These are phyloP conservation scores for Hippocampus mohnikei DNA, from an alignment of 2,113 vertebrate genomes.

Conservation along the genomic window DNA sequence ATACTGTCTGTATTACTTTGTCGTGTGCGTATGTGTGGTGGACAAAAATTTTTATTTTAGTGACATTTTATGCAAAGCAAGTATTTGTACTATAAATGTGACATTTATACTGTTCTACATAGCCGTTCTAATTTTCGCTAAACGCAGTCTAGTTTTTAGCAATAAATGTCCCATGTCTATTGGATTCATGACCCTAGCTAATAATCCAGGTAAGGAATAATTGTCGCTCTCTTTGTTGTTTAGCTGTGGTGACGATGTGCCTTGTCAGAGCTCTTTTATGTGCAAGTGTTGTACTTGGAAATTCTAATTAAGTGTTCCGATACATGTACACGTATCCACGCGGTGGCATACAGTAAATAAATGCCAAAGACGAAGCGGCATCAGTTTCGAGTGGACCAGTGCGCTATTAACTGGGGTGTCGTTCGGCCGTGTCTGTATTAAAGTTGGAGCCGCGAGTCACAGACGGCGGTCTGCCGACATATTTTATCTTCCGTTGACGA, in stretches of 20 bases:
- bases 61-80: conserved; percentile 59
- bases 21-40: conserved; percentile 33
- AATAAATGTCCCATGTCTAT: conserved; percentile 57
- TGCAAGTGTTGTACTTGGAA: conserved; percentile 33
- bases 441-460: conserved; percentile 21
- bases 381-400: conserved; percentile 2
- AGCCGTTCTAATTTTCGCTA: conserved; percentile 54
- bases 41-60: conserved; percentile 49
- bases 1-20: conserved; percentile 50
- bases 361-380: conserved; percentile 42
- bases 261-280: conserved; percentile 60
- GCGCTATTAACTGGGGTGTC: conserved; percentile 21
- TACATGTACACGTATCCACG: conserved; percentile 15
- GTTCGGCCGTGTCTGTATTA: conserved; percentile 27
- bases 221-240: conserved; percentile 44
- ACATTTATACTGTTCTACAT: conserved; percentile 46
- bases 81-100: conserved; percentile 57
- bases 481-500: conserved; percentile 21
- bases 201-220: conserved; percentile 35
- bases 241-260: conserved; percentile 55
- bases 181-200: conserved; percentile 36
- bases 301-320: conserved; percentile 26
- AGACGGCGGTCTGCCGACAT: conserved; percentile 17
- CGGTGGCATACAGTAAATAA: conserved; percentile 2
- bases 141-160: conserved; percentile 62